phyloP scores from a whole-genome alignment of 35 echinoderm and acorn worm genomes.

The Heliocidaris tuberculata region DNA sequence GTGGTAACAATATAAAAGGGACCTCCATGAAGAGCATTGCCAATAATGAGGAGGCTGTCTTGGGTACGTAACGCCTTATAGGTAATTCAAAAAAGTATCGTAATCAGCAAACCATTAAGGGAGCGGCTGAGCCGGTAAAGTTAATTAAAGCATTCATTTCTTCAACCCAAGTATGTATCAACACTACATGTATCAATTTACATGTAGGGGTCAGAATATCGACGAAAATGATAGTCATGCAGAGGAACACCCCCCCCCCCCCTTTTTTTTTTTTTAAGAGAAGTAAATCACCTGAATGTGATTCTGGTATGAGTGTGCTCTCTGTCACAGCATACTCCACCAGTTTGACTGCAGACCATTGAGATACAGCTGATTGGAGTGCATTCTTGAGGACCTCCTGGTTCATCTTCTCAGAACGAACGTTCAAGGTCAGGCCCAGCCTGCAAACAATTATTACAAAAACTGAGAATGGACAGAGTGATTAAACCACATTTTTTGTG shows the following conservation, averaged over 20 bases:
- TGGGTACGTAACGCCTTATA: no score
- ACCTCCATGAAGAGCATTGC: no score
- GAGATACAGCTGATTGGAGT: neutral
- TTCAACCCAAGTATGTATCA: neutral
- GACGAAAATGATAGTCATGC: no score
- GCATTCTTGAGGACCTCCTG: neutral
- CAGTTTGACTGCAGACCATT: neutral
- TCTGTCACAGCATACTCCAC: constrained; percentile 1
- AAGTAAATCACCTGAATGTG: neutral
- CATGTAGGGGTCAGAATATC: no score
- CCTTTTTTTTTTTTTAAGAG: no score
- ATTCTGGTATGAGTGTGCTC: neutral
- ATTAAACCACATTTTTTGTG: no score
- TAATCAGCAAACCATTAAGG: neutral
- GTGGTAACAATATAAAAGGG: no score
- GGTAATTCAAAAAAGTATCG: no score
- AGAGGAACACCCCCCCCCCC: neutral
- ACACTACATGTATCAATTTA: no score
- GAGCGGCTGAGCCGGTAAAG: neutral
- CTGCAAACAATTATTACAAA: neutral
- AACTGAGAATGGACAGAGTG: no score
- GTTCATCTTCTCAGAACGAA: constrained; percentile 14
- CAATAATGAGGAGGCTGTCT: no score
- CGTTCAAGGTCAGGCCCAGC: neutral
- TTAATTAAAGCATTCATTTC: neutral